Evolutionary conservation across 2,888 invertebrate species (phyloP), one percentile per base, ranked within the genome.

Genomic region (Leptopilina myrica): DNA sequence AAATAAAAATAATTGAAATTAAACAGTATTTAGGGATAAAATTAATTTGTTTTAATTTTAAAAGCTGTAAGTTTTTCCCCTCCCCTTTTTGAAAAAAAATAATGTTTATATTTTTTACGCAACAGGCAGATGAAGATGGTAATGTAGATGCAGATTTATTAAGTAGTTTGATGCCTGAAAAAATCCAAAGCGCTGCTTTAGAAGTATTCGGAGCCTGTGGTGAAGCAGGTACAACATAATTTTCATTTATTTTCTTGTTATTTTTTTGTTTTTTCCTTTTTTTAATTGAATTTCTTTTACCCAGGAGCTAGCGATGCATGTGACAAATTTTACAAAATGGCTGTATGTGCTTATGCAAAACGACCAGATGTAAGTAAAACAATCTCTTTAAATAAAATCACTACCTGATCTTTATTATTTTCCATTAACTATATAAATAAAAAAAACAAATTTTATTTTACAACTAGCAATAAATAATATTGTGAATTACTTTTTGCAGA

Each of bases 101-200:
- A 11, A 76, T 11, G 26, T 12, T 64, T 26, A 43, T 5, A 43
- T 73, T 67, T 64, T 64, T 64, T 77, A 1, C 64, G 20, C 7
- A 76, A 46, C 56, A 91, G 91, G 86, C 87, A 46, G 90, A 90
- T 79, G 91, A 91, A 0, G 89, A 90, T 1, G 91, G 87, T 5
- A 81, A 87, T 5, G 62, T 91, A 12, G 91, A 91, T 43, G 43
- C 66, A 0, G 91, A 91, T 11, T 89, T 91, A 87, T 76, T 91
- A 79, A 12, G 89, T 11, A 87, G 89, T 26, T 81, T 91, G 20
- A 56, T 91, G 12, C 91, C 91, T 0, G 90, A 88, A 0, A 8
- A 82, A 0, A 33, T 89, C 40, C 86, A 87, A 46, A 83, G 5
- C 0, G 59, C 15, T 8, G 90, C 87, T 14, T 12, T 43, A 5